These are phyloP conservation scores for Menidia menidia DNA, from an alignment of 2,797 vertebrate genomes.

Conservation along the genomic window DNA sequence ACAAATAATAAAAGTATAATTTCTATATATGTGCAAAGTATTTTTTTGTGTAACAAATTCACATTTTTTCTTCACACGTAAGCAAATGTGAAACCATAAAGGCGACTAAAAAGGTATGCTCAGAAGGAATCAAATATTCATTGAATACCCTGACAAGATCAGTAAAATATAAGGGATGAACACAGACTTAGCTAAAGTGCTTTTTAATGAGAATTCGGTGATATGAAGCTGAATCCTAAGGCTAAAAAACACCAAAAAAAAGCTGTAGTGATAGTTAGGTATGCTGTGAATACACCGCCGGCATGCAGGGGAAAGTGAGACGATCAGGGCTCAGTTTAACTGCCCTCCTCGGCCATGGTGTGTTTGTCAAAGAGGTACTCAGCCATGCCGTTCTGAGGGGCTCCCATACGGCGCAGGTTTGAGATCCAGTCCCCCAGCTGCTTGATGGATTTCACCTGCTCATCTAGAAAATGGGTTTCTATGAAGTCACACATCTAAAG, in stretches of 20 bases:
- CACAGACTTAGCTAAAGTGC: neutral
- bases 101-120: neutral
- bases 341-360: conserved; percentile 81
- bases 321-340: conserved; percentile 38
- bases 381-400: conserved; percentile 88
- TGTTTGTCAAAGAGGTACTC: conserved; percentile 96
- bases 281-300: neutral
- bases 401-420: conserved; percentile 89
- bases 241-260: too few species aligned
- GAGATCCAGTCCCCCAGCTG: conserved; percentile 89
- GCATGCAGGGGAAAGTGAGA: conserved; percentile 4
- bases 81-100: neutral
- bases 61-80: neutral
- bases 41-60: neutral
- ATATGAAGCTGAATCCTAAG: neutral
- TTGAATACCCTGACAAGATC: neutral
- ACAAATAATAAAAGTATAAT: neutral
- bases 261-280: too few species aligned
- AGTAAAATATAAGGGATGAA: neutral
- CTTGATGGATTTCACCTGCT: conserved; percentile 94
- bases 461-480: conserved; percentile 92
- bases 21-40: neutral
- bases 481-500: conserved; percentile 91
- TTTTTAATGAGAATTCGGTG: neutral
- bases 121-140: neutral